These are phyloP conservation scores for Rousettus madagascariensis DNA, from an alignment of 2,797 vertebrate genomes.

Conservation along the genomic window DNA sequence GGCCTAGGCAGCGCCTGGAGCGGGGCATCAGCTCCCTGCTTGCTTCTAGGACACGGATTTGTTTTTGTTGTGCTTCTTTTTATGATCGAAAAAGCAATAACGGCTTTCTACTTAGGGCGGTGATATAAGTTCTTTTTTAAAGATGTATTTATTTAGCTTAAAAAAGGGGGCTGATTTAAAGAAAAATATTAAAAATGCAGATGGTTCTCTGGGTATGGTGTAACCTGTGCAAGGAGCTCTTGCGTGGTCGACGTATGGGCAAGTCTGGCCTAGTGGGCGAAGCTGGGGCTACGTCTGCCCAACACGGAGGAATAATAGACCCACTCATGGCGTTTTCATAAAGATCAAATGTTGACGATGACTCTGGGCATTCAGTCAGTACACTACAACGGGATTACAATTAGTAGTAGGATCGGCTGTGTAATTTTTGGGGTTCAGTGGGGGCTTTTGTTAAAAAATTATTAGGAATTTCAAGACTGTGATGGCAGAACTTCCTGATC, in stretches of 20 bases:
- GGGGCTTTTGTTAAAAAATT: neutral
- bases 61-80: neutral
- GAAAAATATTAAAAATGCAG: neutral
- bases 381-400: neutral
- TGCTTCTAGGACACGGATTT: neutral
- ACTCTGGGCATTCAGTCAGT: neutral
- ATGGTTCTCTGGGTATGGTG: neutral
- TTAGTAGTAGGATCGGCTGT: neutral
- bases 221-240: neutral
- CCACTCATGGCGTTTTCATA: neutral
- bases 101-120: neutral
- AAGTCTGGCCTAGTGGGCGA: neutral
- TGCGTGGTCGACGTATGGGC: no score
- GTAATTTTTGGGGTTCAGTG: neutral
- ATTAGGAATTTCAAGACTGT: neutral
- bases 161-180: neutral
- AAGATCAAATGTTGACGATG: neutral
- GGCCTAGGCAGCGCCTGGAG: neutral
- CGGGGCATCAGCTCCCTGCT: neutral
- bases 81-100: neutral
- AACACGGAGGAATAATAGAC: neutral
- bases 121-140: neutral
- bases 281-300: neutral
- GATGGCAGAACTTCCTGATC: neutral
- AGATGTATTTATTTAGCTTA: neutral